Evolutionary conservation across 1,140 invertebrate genomes (phyloP).

Genomic region (Cydia fagiglandana): DNA sequence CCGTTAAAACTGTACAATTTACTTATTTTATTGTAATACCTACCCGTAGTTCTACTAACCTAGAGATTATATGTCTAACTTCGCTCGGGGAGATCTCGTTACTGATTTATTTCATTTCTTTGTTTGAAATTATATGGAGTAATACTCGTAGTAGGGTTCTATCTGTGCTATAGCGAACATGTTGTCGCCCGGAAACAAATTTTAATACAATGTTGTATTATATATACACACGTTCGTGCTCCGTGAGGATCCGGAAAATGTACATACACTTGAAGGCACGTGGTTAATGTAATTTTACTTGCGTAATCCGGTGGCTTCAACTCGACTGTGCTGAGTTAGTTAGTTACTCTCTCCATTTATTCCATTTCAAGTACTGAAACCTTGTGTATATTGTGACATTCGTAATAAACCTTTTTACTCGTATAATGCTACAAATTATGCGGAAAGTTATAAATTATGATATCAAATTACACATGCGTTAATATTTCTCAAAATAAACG

Average conservation of each 20-base stretch:
- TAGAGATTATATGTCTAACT: too few relatives aligned
- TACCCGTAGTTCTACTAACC: too few relatives aligned
- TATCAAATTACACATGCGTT: neutral
- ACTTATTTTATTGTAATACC: too few relatives aligned
- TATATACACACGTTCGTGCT: neutral
- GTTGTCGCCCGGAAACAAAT: neutral
- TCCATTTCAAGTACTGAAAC: neutral
- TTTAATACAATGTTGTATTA: neutral
- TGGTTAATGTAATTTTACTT: slow-evolving; percentile 29
- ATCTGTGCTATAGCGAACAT: neutral
- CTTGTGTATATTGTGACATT: neutral
- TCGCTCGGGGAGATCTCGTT: too few relatives aligned
- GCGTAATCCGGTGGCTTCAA: slow-evolving; percentile 15
- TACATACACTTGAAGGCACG: slow-evolving; percentile 29
- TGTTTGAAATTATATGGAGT: too few relatives aligned
- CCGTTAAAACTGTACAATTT: too few relatives aligned
- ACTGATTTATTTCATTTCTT: too few relatives aligned
- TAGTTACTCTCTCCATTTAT: slow-evolving; percentile 13
- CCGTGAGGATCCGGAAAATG: slow-evolving; percentile 11
- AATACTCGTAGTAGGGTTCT: too few relatives aligned
- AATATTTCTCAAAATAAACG: neutral
- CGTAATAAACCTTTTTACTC: neutral
- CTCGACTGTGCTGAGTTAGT: neutral
- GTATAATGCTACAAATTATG: neutral
- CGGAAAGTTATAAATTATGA: neutral